Conservation (phyloP, 92 coral and sea anemone species). For the Umimayanthus chanpuru region DNA sequence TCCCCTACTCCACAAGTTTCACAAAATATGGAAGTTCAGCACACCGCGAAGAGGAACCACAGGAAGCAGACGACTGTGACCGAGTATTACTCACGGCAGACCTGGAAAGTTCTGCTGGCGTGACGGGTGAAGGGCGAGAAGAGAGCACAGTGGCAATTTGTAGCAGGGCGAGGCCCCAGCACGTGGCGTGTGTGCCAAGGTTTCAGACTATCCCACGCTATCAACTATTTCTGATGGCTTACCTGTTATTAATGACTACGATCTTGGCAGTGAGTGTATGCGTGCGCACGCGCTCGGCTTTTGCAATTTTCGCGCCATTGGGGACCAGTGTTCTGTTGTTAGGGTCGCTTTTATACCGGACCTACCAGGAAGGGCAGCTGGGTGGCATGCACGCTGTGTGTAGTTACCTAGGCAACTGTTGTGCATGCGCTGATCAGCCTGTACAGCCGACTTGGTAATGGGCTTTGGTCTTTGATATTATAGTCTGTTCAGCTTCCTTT, state of each 20-base stretch:
- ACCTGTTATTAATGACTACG: background rate
- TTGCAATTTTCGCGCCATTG: background rate
- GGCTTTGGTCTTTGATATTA: too few relatives aligned
- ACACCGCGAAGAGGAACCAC: background rate
- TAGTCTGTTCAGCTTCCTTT: too few relatives aligned
- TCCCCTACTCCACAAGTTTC: background rate
- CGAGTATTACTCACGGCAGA: conserved; percentile 1
- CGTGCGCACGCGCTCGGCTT: conserved; percentile 5
- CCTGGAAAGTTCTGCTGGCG: background rate
- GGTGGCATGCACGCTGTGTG: background rate
- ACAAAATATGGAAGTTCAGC: background rate
- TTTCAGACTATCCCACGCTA: conserved; percentile 1
- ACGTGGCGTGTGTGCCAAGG: conserved; percentile 5
- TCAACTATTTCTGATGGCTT: conserved; percentile 4
- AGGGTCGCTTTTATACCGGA: background rate
- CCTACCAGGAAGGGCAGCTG: background rate
- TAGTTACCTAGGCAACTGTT: conserved; percentile 14
- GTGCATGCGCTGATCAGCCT: background rate
- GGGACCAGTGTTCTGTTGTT: background rate
- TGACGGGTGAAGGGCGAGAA: background rate
- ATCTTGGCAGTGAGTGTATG: conserved; percentile 17
- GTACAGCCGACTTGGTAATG: background rate
- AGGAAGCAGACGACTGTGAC: conserved; percentile 4
- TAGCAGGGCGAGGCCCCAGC: background rate
- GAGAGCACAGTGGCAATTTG: background rate